These are phyloP conservation scores for Dione juno DNA, from an alignment of 2,888 invertebrate species.

Conservation along the genomic window DNA sequence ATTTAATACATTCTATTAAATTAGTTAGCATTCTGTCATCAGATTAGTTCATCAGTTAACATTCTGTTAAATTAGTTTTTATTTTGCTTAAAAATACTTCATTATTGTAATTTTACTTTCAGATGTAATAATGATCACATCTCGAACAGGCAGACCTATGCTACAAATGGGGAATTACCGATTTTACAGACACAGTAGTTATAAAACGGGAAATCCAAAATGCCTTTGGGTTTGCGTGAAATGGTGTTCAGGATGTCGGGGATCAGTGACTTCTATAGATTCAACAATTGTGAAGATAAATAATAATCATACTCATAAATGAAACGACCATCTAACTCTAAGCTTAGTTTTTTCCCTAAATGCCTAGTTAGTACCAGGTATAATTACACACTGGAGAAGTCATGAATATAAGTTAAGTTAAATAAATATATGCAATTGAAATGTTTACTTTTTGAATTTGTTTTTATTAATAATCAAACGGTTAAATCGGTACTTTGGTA, in stretches of 20 bases:
- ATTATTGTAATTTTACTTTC: conserved; percentile 18
- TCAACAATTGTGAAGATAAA: conserved; percentile 49
- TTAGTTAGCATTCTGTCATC: too few species aligned
- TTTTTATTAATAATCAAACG: too few species aligned
- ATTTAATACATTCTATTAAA: too few species aligned
- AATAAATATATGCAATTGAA: neutral
- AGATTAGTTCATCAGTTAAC: too few species aligned
- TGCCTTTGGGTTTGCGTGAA: conserved; percentile 41
- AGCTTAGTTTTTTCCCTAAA: too few species aligned
- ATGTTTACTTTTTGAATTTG: neutral
- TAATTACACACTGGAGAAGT: too few species aligned
- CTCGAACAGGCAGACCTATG: conserved; percentile 44
- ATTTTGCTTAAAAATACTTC: neutral
- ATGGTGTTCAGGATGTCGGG: conserved; percentile 50
- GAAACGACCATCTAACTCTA: too few species aligned
- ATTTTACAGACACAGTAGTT: conserved; percentile 41
- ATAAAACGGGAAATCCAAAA: conserved; percentile 30
- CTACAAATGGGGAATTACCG: conserved; percentile 44
- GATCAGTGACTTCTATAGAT: conserved; percentile 47
- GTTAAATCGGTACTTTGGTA: too few species aligned
- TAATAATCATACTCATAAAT: conserved; percentile 43
- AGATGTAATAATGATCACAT: conserved; percentile 33
- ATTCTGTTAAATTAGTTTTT: too few species aligned
- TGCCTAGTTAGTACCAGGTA: too few species aligned
- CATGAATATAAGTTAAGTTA: neutral